Percentiles rank a stretch among this genome's conserved stretches.
These are phyloP conservation scores for Clamator glandarius DNA, from an alignment of 2,797 vertebrate genomes.

Conservation along the genomic window DNA sequence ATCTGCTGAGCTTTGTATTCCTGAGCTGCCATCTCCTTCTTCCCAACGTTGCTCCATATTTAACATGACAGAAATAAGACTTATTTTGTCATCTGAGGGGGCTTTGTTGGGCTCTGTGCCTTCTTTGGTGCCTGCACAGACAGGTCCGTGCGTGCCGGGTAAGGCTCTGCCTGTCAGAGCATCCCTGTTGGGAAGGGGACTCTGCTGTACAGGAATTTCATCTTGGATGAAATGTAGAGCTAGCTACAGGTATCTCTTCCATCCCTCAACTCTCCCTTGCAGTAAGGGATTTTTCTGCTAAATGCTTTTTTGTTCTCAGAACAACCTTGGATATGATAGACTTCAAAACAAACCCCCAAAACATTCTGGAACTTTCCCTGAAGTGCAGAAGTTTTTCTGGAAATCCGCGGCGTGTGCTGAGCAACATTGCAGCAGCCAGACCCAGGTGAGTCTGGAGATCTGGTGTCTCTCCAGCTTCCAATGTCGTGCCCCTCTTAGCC, in stretches of 20 bases:
- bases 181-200: not conserved
- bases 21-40: not conserved
- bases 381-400: not conserved
- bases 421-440: not conserved
- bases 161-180: not conserved
- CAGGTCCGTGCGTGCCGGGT: not conserved
- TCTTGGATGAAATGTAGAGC: not conserved
- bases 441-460: fast-evolving
- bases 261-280: not conserved
- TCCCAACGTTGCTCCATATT: not conserved
- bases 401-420: not conserved
- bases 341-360: not conserved
- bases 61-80: not conserved
- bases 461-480: not conserved
- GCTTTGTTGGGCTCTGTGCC: not conserved
- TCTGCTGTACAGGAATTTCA: not conserved
- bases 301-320: not conserved
- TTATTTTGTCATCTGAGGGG: not conserved
- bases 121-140: not conserved
- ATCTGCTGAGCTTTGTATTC: not conserved
- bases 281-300: not conserved
- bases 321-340: not conserved
- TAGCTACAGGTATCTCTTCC: not conserved
- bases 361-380: not conserved
- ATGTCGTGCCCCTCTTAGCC: not conserved